Conservation (phyloP, 2,888 invertebrate species). For the Metacarcinus magister region DNA sequence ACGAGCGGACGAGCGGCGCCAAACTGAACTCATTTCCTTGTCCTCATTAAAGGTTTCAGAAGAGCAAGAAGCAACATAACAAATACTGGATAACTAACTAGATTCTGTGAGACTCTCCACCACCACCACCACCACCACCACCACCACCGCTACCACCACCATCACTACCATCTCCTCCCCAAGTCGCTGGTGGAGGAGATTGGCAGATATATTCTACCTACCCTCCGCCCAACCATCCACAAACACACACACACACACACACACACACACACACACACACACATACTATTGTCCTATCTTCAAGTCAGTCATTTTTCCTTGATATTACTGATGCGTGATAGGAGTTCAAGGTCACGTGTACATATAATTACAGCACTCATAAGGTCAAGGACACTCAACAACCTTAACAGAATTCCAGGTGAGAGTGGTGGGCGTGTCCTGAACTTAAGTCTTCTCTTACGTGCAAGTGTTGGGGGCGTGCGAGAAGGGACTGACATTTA, state of each 20-base stretch:
- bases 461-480: not conserved
- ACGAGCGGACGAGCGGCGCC: not conserved
- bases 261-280: constrained; percentile 54
- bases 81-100: not conserved
- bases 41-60: not conserved
- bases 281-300: not conserved
- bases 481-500: not conserved
- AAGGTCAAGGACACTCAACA: not conserved
- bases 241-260: constrained; percentile 51
- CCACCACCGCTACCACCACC: not conserved
- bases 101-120: not conserved
- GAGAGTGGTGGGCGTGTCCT: not conserved
- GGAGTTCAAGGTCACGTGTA: not conserved
- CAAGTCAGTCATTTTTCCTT: not conserved
- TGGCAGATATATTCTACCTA: not conserved
- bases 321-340: not conserved
- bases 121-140: not conserved
- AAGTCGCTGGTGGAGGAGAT: not conserved
- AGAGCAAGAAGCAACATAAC: not conserved
- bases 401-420: not conserved
- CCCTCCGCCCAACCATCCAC: not conserved
- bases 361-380: not conserved
- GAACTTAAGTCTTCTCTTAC: not conserved
- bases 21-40: not conserved
- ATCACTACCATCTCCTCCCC: not conserved